phyloP scores from a whole-genome alignment of 2,113 vertebrate genomes.

The Climacteris rufus region DNA sequence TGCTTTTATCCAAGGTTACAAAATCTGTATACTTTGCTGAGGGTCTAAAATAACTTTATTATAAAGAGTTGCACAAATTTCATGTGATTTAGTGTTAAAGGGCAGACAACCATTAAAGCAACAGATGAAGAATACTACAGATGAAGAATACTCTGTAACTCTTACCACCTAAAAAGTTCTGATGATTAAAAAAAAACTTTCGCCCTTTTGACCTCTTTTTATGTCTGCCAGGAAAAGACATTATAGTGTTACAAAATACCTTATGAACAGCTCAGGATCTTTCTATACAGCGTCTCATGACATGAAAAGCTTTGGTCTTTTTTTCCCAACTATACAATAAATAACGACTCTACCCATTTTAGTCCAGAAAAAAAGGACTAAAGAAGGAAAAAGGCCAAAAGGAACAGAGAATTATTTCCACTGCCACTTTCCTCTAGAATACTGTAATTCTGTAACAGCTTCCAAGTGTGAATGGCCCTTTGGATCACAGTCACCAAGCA shows the following conservation, averaged over 20 bases:
- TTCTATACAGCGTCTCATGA: not conserved
- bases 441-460: not conserved
- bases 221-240: not conserved
- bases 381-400: not conserved
- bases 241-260: not conserved
- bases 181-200: conserved; percentile 61
- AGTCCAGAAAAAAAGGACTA: not conserved
- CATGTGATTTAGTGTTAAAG: conserved; percentile 68
- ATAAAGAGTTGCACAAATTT: conserved; percentile 50
- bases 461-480: not conserved
- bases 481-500: not conserved
- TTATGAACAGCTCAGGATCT: not conserved
- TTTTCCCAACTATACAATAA: not conserved
- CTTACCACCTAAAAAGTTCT: conserved; percentile 50
- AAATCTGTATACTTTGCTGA: conserved; percentile 25
- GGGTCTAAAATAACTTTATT: conserved; percentile 72
- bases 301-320: conserved; percentile 1
- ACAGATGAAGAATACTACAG: conserved; percentile 28
- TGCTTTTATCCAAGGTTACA: conserved; percentile 64
- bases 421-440: not conserved
- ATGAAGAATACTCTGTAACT: conserved; percentile 63
- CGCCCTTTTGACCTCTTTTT: conserved; percentile 47
- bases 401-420: not conserved
- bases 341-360: not conserved
- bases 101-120: conserved; percentile 36